These are phyloP conservation scores for Microctonus aethiopoides DNA, from an alignment of 2,888 invertebrate species.

Conservation along the genomic window DNA sequence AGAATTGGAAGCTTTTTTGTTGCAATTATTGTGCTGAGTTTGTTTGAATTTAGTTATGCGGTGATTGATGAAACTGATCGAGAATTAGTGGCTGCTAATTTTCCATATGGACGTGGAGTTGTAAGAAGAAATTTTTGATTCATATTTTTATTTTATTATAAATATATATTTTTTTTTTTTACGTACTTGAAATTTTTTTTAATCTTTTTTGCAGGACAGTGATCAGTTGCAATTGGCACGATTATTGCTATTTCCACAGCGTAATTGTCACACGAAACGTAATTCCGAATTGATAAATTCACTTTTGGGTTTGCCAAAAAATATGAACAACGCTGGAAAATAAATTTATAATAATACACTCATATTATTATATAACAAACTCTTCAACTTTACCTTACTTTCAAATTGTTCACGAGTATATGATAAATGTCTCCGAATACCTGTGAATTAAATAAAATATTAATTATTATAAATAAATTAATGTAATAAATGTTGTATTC, in stretches of 20 bases:
- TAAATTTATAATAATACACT: slow-evolving; percentile 39
- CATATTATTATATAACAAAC: no score
- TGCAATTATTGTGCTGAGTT: slow-evolving; percentile 38
- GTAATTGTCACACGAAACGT: slow-evolving; percentile 70
- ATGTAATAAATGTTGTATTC: neutral
- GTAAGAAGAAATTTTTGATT: slow-evolving; percentile 12
- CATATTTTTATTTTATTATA: neutral
- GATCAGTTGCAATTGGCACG: slow-evolving; percentile 53
- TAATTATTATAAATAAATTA: neutral
- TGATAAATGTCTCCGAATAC: neutral
- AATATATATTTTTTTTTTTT: neutral
- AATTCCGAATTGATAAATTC: slow-evolving; percentile 81
- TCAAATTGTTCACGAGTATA: neutral
- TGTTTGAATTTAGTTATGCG: slow-evolving; percentile 31
- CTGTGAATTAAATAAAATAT: neutral
- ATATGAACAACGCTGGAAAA: slow-evolving; percentile 80
- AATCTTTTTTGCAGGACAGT: slow-evolving; percentile 50
- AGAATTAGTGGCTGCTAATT: slow-evolving; percentile 39
- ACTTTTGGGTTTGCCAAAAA: slow-evolving; percentile 80
- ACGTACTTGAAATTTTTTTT: neutral
- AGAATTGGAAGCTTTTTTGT: slow-evolving; percentile 33
- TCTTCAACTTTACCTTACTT: neutral
- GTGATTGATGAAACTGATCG: slow-evolving; percentile 47
- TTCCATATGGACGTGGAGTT: slow-evolving; percentile 40
- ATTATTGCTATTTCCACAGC: slow-evolving; percentile 51